phyloP scores from a whole-genome alignment of 2,113 vertebrate species.

The Takifugu flavidus region DNA sequence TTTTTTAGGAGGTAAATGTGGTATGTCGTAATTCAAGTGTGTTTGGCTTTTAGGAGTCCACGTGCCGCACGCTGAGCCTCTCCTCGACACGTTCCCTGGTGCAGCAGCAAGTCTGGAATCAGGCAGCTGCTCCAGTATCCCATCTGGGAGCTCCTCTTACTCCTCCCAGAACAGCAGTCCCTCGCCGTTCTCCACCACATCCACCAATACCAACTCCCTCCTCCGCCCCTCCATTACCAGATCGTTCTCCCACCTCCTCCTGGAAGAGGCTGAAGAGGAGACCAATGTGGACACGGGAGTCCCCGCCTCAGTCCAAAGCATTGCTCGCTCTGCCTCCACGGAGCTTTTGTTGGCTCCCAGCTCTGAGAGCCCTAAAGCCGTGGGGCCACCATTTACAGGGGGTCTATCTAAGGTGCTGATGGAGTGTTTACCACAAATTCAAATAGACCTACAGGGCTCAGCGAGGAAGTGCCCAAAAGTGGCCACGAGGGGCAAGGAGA shows the following conservation, averaged over 20 bases:
- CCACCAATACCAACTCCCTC: conserved; percentile 36
- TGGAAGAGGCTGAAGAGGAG: conserved; percentile 68
- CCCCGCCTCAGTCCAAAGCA: conserved; percentile 24
- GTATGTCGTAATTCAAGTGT: no score
- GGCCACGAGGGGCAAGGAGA: conserved; percentile 3
- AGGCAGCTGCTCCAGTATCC: conserved; percentile 46
- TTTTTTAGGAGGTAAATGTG: no score
- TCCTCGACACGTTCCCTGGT: conserved; percentile 43
- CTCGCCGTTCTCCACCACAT: conserved; percentile 1
- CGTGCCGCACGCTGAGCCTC: conserved; percentile 20
- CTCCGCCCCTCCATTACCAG: conserved; percentile 24
- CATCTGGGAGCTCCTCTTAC: conserved; percentile 62
- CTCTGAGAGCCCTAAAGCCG: conserved; percentile 45
- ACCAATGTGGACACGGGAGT: conserved; percentile 87
- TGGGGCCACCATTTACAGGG: conserved; percentile 48
- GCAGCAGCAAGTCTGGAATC: conserved; percentile 24
- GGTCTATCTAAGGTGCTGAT: conserved; percentile 56
- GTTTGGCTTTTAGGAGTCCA: no score
- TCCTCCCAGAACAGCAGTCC: conserved; percentile 51
- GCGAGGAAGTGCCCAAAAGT: conserved; percentile 21
- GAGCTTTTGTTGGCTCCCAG: conserved; percentile 29
- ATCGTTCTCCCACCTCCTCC: conserved; percentile 30
- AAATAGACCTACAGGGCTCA: not conserved
- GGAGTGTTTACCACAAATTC: conserved; percentile 39
- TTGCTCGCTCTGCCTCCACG: conserved; percentile 43